A percentile compares a stretch with the other conserved stretches of the same genome.
These are phyloP conservation scores for Helicolenus hilgendorfi DNA, from an alignment of 2,797 vertebrate species.

Conservation along the genomic window DNA sequence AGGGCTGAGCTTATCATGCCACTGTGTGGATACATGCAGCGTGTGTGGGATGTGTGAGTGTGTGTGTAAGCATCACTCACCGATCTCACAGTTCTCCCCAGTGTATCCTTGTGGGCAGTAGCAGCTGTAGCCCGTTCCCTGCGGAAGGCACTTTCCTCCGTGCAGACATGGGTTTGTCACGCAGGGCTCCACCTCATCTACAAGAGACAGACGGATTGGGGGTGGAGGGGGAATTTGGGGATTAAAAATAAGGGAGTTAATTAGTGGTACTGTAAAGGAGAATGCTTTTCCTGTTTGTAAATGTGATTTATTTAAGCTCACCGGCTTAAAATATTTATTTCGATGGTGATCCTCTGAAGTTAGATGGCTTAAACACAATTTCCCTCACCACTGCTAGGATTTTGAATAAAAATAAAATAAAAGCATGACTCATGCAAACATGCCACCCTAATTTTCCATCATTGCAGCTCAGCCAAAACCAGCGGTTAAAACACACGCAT, in stretches of 20 bases:
- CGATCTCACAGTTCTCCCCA: conserved; percentile 98
- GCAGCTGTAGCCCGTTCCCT: conserved; percentile 93
- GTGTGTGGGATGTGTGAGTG: conserved; percentile 30
- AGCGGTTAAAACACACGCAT: conserved; percentile 48
- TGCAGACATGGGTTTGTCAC: conserved; percentile 95
- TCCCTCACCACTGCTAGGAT: not conserved
- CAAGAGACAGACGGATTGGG: conserved; percentile 20
- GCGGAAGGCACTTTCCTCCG: conserved; percentile 93
- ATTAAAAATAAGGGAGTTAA: conserved; percentile 14
- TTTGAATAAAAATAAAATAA: conserved; percentile 14
- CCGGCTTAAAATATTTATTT: not conserved
- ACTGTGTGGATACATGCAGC: not conserved
- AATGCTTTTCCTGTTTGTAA: not conserved
- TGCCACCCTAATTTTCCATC: conserved; percentile 29
- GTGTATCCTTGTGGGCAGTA: conserved; percentile 94
- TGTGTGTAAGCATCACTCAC: conserved; percentile 84
- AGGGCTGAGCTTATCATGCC: conserved; percentile 29
- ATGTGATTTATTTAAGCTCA: not conserved
- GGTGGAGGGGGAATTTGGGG: not conserved
- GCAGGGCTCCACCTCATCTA: conserved; percentile 89
- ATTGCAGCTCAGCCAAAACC: conserved; percentile 32
- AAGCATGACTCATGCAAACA: conserved; percentile 10
- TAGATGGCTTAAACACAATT: not conserved
- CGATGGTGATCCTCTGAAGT: not conserved
- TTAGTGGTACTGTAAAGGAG: conserved; percentile 16